Evolutionary conservation across 2,888 invertebrate species (phyloP).

Genomic region (Hypena proboscidalis): DNA sequence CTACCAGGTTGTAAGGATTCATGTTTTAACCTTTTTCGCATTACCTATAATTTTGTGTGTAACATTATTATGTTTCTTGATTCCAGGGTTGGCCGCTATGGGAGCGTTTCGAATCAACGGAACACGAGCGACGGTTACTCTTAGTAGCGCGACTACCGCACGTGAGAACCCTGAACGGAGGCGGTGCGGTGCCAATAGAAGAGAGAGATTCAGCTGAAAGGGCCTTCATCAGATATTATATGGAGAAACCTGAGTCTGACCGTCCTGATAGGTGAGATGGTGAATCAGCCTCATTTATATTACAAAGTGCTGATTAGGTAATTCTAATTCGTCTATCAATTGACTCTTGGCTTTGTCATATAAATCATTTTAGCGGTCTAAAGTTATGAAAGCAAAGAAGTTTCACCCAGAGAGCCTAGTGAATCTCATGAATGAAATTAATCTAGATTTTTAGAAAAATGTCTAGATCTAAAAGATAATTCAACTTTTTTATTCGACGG

Average conservation of each 20-base stretch:
- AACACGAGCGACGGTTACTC: constrained; percentile 94
- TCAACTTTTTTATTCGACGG: no score
- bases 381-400: no score
- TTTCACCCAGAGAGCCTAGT: no score
- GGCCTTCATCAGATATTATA: constrained; percentile 96
- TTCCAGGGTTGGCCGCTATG: constrained; percentile 89
- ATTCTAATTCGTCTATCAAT: neutral
- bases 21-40: no score
- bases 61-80: no score
- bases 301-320: neutral
- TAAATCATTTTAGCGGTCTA: no score
- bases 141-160: constrained; percentile 95
- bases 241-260: constrained; percentile 94
- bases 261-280: constrained; percentile 88
- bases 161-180: constrained; percentile 94
- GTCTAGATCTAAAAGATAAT: no score
- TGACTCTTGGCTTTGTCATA: no score
- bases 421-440: no score
- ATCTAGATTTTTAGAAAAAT: no score
- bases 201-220: constrained; percentile 97
- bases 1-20: no score
- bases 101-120: constrained; percentile 93
- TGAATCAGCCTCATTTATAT: constrained; percentile 2
- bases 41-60: no score
- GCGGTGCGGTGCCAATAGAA: constrained; percentile 91